Evolutionary conservation across 2,797 vertebrate species (phyloP).

Genomic region (Hemitrygon akajei): DNA sequence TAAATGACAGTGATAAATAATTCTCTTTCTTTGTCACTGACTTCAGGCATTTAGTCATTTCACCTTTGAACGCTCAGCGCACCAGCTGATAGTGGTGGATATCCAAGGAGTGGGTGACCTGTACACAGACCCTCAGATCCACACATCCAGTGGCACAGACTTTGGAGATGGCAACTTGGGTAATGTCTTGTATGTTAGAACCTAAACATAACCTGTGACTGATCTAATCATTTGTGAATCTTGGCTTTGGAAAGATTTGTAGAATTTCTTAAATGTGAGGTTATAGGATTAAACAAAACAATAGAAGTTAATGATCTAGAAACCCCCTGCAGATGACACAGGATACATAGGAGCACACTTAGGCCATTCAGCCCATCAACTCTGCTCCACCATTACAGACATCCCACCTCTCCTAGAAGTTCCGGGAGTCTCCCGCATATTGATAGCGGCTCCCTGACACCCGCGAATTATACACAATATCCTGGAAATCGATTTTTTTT

Average conservation of each 20-base stretch:
- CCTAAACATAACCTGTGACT: neutral
- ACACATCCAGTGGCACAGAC: slow-evolving; percentile 83
- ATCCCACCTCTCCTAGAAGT: too few species aligned
- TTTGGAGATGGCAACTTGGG: slow-evolving; percentile 96
- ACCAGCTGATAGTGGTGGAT: slow-evolving; percentile 94
- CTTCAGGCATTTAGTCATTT: slow-evolving; percentile 92
- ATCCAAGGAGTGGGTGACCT: slow-evolving; percentile 97
- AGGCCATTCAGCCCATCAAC: too few species aligned
- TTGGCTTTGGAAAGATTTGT: neutral
- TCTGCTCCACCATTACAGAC: too few species aligned
- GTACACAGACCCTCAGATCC: slow-evolving; percentile 97
- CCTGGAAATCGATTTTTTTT: too few species aligned
- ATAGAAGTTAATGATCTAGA: too few species aligned
- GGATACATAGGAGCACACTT: too few species aligned
- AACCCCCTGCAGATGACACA: neutral
- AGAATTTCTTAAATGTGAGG: neutral
- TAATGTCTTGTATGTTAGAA: slow-evolving; percentile 47
- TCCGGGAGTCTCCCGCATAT: too few species aligned
- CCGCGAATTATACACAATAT: too few species aligned
- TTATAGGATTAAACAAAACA: too few species aligned
- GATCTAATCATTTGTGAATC: neutral
- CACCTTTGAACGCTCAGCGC: slow-evolving; percentile 88
- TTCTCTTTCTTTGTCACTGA: neutral
- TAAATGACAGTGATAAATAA: too few species aligned
- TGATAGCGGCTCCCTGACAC: too few species aligned